Conservation (phyloP, 1,140 invertebrate genomes). For the Camponotus pennsylvanicus region DNA sequence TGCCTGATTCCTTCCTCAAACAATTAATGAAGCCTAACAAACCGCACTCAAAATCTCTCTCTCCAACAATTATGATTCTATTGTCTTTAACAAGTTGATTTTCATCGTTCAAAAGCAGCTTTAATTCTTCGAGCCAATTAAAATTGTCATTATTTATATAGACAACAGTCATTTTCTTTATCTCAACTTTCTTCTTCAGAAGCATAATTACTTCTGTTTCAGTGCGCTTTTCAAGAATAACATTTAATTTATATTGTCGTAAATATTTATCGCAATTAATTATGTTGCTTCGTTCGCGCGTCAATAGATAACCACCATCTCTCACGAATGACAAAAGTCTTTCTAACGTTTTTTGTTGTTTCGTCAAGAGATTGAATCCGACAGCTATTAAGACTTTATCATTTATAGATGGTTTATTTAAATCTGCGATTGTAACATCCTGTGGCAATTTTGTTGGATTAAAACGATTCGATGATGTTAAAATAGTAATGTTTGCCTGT, state of each 20-base stretch:
- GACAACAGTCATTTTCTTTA: constrained; percentile 75
- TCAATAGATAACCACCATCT: constrained; percentile 85
- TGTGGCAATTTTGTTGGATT: constrained; percentile 85
- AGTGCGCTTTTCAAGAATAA: constrained; percentile 77
- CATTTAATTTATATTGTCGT: constrained; percentile 73
- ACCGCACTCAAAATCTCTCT: constrained; percentile 90
- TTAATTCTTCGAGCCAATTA: constrained; percentile 85
- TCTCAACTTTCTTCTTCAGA: constrained; percentile 76
- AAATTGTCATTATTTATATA: constrained; percentile 80
- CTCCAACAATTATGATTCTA: constrained; percentile 86
- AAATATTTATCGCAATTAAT: constrained; percentile 67
- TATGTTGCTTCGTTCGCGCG: constrained; percentile 79
- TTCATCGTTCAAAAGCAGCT: constrained; percentile 86
- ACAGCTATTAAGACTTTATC: constrained; percentile 88
- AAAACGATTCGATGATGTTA: constrained; percentile 80
- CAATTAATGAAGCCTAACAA: constrained; percentile 90
- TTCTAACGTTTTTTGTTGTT: constrained; percentile 65
- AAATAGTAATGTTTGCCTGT: constrained; percentile 87
- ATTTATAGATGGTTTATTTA: constrained; percentile 87
- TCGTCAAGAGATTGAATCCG: constrained; percentile 78
- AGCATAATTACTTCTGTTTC: constrained; percentile 76
- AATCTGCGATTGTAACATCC: constrained; percentile 88
- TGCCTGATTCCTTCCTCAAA: background rate
- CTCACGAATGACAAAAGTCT: constrained; percentile 77
- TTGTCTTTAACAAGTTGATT: constrained; percentile 65